Base-by-base conservation (phyloP, 2,888 invertebrate species). In the Euzophera pinguis region DNA sequence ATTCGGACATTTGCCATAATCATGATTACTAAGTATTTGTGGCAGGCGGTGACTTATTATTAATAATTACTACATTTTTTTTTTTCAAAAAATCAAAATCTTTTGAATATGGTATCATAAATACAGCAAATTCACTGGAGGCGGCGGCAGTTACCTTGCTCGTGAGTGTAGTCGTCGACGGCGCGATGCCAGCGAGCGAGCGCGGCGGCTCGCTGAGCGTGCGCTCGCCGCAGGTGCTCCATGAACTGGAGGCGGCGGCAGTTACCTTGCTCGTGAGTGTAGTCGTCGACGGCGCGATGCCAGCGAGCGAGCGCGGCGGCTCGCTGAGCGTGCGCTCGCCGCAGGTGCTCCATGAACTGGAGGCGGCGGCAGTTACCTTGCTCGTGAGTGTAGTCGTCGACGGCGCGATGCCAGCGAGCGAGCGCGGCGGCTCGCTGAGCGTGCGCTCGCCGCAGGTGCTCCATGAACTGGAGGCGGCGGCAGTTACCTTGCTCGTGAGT, bases 281-380 rank as follows among this genome's bases (percentile, higher is more conserved):
- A 91, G 58, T 93, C 91, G 58, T 92, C 92, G 0, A 95, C 91
- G 16, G 96, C 86, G 47, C 92, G 91, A 62, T 93, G 91, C 96
- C 96, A 96, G 64, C 91, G 91, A 59, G 92, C 89, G 14, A 92
- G 89, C 56, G 92, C 91, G 17, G 93, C 92, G 56, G 91, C 91
- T 61, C 92, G 91, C 34, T 92, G 92, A 68, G 92, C 92, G 68
- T 94, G 92, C 53, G 92, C 90, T 35, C 92, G 91, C 60, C 95
- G 94, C 78, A 96, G 91, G 69, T 93, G 93, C 68, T 93, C 94
- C 86, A 96, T 93, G 67, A 95, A 92, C 45, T 91, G 85, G 81
- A 95, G 95, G 41, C 96, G 91, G 73, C 95, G 94, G 0, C 88
- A 84, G 77, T 95, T 95, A n/a, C n/a, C n/a, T n/a, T n/a, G n/a